Base-by-base conservation (phyloP, 2,888 invertebrate genomes). In the Xylota segnis region DNA sequence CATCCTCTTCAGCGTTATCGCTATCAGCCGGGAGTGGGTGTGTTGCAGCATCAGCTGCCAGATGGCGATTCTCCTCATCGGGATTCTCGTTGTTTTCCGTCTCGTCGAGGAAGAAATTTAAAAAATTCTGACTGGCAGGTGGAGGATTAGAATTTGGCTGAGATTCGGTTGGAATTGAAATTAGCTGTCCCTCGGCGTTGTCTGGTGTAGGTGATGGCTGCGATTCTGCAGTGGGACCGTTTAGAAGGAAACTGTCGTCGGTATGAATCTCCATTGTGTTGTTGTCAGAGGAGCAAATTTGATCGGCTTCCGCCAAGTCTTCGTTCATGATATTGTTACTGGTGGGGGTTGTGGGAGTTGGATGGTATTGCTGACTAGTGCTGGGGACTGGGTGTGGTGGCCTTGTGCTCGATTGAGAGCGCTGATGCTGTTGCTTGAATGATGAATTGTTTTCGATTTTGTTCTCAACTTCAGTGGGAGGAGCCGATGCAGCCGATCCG, bases 231-330 rank as follows among this genome's bases (percentile, higher is more conserved):
- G 56, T 34, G 4, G 16, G 34, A 0, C 43, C 61, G 4, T 37
- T 58, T n/a, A 79, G 65, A 37, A 61, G 78, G 27, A 76, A 87
- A 79, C 43, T 71, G 5, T 70, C 87, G 18, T 74, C 87, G 27
- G 7, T 37, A 50, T 59, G 84, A 18, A 52, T 29, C 27, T 74
- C 86, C 52, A 71, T 52, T 6, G 83, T 74, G 40, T 87, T 88
- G 43, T 77, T 89, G 56, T 87, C 88, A 0, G 90, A 86, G 0
- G 90, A 90, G 72, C 95, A 94, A 68, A 95, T 95, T 91, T 96
- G 96, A 92, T 96, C 96, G 9, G 96, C 96, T 91, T 96, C 96
- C 0, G 96, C 96, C 87, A 96, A 92, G 90, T 96, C 96, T 29
- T 95, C 96, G 90, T 96, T 92, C 87, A 91, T 90, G 5, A 89